These are phyloP conservation scores for Ochotona curzoniae DNA, from an alignment of 2,113 vertebrate species.

Conservation along the genomic window DNA sequence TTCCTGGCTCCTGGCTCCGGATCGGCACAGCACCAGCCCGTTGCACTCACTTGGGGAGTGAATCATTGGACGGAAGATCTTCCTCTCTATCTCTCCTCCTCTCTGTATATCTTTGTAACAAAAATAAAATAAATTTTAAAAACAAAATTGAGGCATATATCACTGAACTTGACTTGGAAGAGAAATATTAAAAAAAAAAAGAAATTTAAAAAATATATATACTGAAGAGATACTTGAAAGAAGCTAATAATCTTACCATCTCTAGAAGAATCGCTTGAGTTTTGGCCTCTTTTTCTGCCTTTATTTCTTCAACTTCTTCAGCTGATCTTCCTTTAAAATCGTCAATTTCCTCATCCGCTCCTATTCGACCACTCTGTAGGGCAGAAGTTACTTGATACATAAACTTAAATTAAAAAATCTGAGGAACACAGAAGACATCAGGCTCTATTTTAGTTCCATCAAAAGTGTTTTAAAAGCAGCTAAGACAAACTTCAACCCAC, in stretches of 20 bases:
- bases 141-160: no score
- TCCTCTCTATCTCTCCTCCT: no score
- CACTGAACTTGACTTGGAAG: no score
- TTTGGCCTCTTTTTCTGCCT: conserved; percentile 97
- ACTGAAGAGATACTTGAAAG: background rate
- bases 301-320: conserved; percentile 94
- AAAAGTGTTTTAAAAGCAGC: conserved; percentile 15
- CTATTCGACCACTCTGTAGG: conserved; percentile 96
- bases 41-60: no score
- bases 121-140: no score
- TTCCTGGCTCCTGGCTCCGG: no score
- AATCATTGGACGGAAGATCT: no score
- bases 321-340: conserved; percentile 91
- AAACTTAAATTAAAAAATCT: background rate
- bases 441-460: conserved; percentile 44
- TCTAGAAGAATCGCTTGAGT: conserved; percentile 97
- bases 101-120: no score
- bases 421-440: background rate
- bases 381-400: conserved; percentile 45
- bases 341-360: conserved; percentile 97
- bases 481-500: conserved; percentile 41
- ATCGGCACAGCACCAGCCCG: no score
- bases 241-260: conserved; percentile 90
- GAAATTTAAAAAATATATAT: background rate
- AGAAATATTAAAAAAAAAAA: no score